phyloP scores from a whole-genome alignment of 2,113 vertebrate genomes.

The Raphicerus campestris region DNA sequence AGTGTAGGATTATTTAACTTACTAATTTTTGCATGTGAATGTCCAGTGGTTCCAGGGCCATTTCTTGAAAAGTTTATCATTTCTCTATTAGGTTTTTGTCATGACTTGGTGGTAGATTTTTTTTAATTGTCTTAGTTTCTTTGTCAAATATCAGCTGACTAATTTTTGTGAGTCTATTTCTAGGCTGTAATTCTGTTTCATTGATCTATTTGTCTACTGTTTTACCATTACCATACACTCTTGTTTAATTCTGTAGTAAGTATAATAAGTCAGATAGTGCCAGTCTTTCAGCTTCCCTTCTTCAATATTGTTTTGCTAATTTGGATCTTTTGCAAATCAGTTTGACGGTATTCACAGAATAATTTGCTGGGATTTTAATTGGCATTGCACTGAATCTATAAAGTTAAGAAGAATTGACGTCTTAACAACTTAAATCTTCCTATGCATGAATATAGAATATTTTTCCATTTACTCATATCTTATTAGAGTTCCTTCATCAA shows the following conservation, averaged over 20 bases:
- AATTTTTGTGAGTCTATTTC: background rate
- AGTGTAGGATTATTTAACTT: background rate
- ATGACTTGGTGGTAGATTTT: background rate
- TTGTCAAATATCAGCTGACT: background rate
- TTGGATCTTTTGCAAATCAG: background rate
- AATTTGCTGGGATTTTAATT: background rate
- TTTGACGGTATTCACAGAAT: background rate
- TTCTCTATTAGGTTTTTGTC: background rate
- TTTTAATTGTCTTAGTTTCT: background rate
- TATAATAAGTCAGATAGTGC: background rate
- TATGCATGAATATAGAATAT: background rate
- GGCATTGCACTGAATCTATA: background rate
- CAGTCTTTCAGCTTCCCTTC: background rate
- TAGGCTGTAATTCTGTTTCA: background rate
- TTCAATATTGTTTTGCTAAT: background rate
- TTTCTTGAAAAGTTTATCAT: background rate
- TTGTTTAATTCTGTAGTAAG: background rate
- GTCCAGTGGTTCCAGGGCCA: background rate
- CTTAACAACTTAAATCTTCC: background rate
- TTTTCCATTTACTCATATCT: background rate
- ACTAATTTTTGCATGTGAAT: background rate
- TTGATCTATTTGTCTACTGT: background rate
- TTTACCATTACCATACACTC: background rate
- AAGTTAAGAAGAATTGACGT: background rate
- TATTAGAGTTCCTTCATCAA: background rate